These are phyloP conservation scores for Pecten maximus DNA, from an alignment of 2,888 invertebrate species.

Conservation along the genomic window DNA sequence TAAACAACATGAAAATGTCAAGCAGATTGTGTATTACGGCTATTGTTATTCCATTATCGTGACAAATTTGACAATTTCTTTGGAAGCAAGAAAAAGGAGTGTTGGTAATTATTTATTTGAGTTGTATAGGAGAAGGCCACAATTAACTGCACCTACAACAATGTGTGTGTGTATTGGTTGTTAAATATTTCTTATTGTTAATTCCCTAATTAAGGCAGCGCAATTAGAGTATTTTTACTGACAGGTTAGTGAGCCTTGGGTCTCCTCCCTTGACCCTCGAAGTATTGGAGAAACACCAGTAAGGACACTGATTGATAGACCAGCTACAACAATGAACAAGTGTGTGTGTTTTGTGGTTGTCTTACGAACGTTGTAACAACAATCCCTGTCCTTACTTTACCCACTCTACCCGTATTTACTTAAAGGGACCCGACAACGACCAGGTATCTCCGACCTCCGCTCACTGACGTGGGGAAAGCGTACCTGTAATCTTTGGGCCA, in stretches of 20 bases:
- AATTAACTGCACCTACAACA: conserved; percentile 17
- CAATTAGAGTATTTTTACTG: background rate
- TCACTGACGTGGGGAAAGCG: background rate
- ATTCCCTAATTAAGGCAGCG: background rate
- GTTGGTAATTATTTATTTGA: background rate
- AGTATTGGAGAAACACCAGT: background rate
- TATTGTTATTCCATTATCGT: background rate
- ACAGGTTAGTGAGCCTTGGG: background rate
- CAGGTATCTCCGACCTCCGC: conserved; percentile 17
- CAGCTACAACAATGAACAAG: background rate
- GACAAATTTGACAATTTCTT: conserved; percentile 33
- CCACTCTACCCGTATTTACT: conserved; percentile 35
- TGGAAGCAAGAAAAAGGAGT: background rate
- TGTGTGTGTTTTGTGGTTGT: conserved; percentile 28
- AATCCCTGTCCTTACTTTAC: conserved; percentile 9
- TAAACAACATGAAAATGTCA: background rate
- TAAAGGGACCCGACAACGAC: background rate
- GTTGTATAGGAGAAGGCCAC: background rate
- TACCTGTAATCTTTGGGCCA: conserved; percentile 32
- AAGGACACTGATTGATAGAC: background rate
- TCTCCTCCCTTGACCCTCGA: conserved; percentile 16
- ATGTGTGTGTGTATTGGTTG: background rate
- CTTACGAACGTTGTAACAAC: conserved; percentile 17
- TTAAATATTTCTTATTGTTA: background rate
- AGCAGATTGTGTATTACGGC: background rate